phyloP scores from a whole-genome alignment of 2,888 invertebrate species.

The Deilephila elpenor region DNA sequence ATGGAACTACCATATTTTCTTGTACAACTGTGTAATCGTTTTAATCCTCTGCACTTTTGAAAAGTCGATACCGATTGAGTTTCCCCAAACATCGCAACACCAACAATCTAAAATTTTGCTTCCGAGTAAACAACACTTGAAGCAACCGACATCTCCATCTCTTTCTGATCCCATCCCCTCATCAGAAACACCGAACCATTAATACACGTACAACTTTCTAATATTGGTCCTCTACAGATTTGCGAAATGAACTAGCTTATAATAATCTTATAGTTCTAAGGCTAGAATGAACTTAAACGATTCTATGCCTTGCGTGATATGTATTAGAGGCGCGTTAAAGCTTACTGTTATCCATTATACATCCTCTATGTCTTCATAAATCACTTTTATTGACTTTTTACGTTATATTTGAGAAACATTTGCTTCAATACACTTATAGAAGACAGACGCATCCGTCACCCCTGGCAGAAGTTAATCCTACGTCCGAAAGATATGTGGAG shows the following conservation, averaged over 20 bases:
- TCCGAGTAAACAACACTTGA: conserved; percentile 2
- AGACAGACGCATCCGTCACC: conserved; percentile 54
- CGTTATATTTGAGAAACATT: conserved; percentile 48
- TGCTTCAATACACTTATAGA: conserved; percentile 42
- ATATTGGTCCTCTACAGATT: conserved; percentile 84
- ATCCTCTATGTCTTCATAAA: conserved; percentile 55
- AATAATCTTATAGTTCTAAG: conserved; percentile 60
- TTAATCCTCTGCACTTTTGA: not conserved
- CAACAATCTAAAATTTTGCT: not conserved
- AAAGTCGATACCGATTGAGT: not conserved
- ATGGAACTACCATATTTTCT: too few species aligned
- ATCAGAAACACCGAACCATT: conserved; percentile 58
- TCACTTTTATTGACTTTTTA: conserved; percentile 40
- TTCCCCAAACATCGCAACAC: not conserved
- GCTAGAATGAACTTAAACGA: conserved; percentile 78
- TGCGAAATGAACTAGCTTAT: conserved; percentile 81
- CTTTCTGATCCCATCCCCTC: conserved; percentile 34
- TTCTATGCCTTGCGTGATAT: conserved; percentile 83
- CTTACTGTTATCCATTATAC: conserved; percentile 55
- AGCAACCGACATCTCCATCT: conserved; percentile 31
- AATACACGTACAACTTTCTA: conserved; percentile 83
- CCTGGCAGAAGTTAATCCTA: conserved; percentile 60
- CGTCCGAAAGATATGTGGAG: conserved; percentile 73
- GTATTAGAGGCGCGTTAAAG: conserved; percentile 80
- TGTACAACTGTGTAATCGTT: too few species aligned